Base-by-base conservation (phyloP, 2,797 vertebrate genomes). In the Sebastes trivittatus region DNA sequence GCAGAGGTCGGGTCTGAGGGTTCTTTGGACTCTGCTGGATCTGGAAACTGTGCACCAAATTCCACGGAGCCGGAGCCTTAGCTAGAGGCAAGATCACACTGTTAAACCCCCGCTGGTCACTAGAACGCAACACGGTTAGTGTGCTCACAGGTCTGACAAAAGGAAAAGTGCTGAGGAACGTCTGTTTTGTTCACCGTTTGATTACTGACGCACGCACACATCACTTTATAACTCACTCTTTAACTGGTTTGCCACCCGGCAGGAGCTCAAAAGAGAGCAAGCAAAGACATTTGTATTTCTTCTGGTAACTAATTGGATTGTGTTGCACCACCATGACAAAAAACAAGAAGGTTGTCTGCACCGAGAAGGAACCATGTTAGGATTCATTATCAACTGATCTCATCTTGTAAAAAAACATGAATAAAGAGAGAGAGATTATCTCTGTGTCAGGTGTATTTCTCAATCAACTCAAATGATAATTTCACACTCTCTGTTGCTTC, bases 21-120 rank as follows among this genome's bases (percentile, higher is more conserved):
- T 42, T 89, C 91, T 90, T 74, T 90, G 90, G 88, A 82, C 72
- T 91, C 80, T 87, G 89, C 77, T 80, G 89, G 92, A 90, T 84
- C 78, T 62, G 61, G 90, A 92, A 90, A 89, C 93, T 94, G 93
- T 95, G 94, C 89, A 95, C 91, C 93, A 92, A 89, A 91, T 80
- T 95, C 95, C 94, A 94, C 6, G 93, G 91, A 85, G 94, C 83
- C 20, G 88, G 89, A 84, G 87, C 89, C 84, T 88, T 90, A 63
- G 93, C 94, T 93, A 90, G 85, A 89, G 87, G 90, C 74, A 79
- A 90, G 83, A 93, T 82, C 60, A 93, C 70, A 90, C 73, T 1
- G 75, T 92, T 90, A 83, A 87, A 84, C 61, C 80, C 82, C 81
- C 38, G 38, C 58, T 18, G 32, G 34, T 72, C 42, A 69, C 42